phyloP scores from a whole-genome alignment of 1,140 invertebrate species.

The Musca domestica region DNA sequence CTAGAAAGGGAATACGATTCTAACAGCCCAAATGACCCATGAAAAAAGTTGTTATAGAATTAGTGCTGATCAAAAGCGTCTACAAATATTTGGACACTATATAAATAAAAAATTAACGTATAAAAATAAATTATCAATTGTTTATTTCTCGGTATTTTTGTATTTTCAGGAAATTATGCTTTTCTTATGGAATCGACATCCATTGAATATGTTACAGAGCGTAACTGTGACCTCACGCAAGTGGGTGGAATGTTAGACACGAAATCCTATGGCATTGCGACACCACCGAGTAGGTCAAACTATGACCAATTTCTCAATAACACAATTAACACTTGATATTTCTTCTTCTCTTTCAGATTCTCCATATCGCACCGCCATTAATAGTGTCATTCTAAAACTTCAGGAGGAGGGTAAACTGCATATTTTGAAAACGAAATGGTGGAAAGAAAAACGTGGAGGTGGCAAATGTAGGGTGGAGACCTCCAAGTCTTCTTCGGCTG shows the following conservation, averaged over 20 bases:
- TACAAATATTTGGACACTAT: not conserved
- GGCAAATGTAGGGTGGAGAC: conserved; percentile 78
- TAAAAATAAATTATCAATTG: not conserved
- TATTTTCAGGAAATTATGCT: conserved; percentile 65
- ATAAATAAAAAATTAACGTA: not conserved
- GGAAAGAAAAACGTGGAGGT: conserved; percentile 87
- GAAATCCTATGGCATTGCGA: conserved; percentile 91
- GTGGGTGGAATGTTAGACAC: conserved; percentile 87
- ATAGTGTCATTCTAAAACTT: conserved; percentile 83
- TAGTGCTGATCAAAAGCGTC: too few relatives aligned
- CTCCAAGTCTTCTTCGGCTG: conserved; percentile 78
- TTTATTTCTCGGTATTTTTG: not conserved
- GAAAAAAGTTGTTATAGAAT: too few relatives aligned
- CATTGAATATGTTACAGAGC: conserved; percentile 87
- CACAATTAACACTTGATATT: conserved; percentile 26
- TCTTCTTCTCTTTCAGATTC: conserved; percentile 62
- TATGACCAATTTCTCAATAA: too few relatives aligned
- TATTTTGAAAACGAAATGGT: conserved; percentile 92
- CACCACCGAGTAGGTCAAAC: conserved; percentile 76
- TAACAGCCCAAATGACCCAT: too few relatives aligned
- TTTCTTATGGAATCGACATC: conserved; percentile 93
- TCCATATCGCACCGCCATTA: conserved; percentile 81
- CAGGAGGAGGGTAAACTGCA: conserved; percentile 92
- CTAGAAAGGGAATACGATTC: too few relatives aligned
- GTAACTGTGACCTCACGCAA: conserved; percentile 87